Base-by-base conservation (phyloP, 2,888 invertebrate genomes). In the Aspidapion aeneum region DNA sequence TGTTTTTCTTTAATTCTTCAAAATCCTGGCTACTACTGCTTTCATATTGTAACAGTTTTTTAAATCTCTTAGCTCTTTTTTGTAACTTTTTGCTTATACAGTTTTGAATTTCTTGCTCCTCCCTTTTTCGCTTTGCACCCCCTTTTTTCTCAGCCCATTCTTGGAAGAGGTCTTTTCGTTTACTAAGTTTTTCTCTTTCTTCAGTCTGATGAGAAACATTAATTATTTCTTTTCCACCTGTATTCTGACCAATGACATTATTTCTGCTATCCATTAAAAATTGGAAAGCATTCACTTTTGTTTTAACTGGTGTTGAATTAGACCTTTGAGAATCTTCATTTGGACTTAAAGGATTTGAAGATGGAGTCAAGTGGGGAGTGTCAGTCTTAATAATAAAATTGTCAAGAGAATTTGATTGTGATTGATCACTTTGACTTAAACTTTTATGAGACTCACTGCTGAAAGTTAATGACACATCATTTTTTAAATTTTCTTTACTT, bases 191-290 rank as follows among this genome's bases (percentile, higher is more conserved):
- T 57, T 68, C 55, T 64, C 66, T 68, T 1, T 66, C 64, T 1
- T 64, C 63, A 21, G 54, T 58, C 18, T 49, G 22, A 48, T 60
- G 64, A 63, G 76, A 79, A 66, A 77, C 73, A 20, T 69, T 64
- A 66, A 78, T 76, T 61, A 69, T 68, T 63, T 75, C 68, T 78
- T 85, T 86, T 0, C 88, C 88, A 7, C 85, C 84, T 20, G 86
- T 84, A 78, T 89, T 89, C 19, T 78, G 77, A 1, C 89, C 89
- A 66, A 89, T 83, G 57, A 82, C 82, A 74, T 86, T 87, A 73
- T 86, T 84, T 67, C 88, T 81, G 18, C 86, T 85, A 68, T 85
- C 86, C 89, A 89, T 89, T 80, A 89, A 81, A 22, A 89, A 74
- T 72, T 86, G 81, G 76, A 89, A 89, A 48, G 86, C 88, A 82